phyloP scores from a whole-genome alignment of 2,888 invertebrate species.

The Schizaphis graminum region DNA sequence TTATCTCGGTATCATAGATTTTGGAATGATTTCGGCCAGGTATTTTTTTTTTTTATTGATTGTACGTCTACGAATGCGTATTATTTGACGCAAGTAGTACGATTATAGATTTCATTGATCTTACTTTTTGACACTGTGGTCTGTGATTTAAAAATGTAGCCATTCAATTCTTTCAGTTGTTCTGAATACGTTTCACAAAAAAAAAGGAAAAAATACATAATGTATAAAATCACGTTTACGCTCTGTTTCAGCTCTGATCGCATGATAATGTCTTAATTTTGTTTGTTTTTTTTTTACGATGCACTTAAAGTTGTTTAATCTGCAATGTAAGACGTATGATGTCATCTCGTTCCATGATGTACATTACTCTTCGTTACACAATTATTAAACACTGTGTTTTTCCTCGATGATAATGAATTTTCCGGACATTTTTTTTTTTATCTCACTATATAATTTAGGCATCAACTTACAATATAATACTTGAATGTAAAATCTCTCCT shows the following conservation, averaged over 20 bases:
- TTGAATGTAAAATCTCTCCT: background rate
- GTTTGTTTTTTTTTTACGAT: constrained; percentile 1
- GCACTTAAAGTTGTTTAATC: constrained; percentile 38
- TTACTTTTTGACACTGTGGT: background rate
- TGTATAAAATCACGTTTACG: constrained; percentile 32
- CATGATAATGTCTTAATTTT: constrained; percentile 35
- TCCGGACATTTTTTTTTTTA: background rate
- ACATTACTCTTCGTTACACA: constrained; percentile 51
- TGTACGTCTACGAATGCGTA: background rate
- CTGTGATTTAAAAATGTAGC: background rate
- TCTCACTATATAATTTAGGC: background rate
- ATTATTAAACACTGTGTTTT: constrained; percentile 6
- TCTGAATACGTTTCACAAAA: background rate
- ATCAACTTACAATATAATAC: background rate
- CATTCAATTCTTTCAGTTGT: background rate
- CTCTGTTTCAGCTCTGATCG: constrained; percentile 31
- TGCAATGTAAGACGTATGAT: constrained; percentile 41
- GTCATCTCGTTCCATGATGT: background rate
- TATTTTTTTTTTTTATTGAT: background rate
- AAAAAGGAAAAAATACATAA: background rate
- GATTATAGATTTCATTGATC: background rate
- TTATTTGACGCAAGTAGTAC: background rate
- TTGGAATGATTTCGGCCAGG: background rate
- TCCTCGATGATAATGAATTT: constrained; percentile 9
- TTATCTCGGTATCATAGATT: background rate